Evolutionary conservation across 2,113 vertebrate species (phyloP).

Genomic region (Puffinus mauretanicus): DNA sequence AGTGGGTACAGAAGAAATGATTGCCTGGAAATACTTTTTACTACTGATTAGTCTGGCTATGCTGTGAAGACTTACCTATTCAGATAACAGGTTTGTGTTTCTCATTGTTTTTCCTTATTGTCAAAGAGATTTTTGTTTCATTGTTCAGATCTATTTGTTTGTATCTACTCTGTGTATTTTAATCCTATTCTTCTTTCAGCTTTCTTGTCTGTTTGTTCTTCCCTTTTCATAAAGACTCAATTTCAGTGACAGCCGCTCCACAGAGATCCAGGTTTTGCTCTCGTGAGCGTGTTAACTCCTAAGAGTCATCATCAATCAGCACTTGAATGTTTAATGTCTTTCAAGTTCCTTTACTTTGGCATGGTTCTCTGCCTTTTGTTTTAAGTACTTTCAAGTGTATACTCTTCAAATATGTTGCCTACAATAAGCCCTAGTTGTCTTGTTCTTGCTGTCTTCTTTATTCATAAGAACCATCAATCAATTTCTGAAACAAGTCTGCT

Average conservation of each 20-base stretch:
- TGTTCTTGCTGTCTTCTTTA: constrained; percentile 11
- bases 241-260: constrained; percentile 5
- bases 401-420: constrained; percentile 26
- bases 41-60: background rate
- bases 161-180: background rate
- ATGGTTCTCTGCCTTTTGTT: constrained; percentile 32
- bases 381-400: constrained; percentile 28
- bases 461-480: constrained; percentile 52
- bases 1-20: background rate
- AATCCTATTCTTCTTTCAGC: background rate
- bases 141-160: background rate
- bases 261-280: background rate
- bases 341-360: constrained; percentile 14
- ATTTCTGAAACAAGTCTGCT: background rate
- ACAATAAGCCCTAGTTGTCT: background rate
- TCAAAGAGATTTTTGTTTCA: background rate
- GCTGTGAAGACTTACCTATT: background rate
- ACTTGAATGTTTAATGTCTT: background rate
- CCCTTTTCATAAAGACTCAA: background rate
- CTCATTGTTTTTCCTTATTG: background rate
- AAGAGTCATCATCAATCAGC: constrained; percentile 16
- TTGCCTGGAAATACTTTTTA: background rate
- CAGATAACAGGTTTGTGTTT: background rate
- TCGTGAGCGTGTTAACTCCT: background rate
- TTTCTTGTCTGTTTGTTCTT: background rate